Evolutionary conservation across 2,113 vertebrate species (phyloP), one percentile per base, ranked within the genome.

Genomic region (Gopherus flavomarginatus): DNA sequence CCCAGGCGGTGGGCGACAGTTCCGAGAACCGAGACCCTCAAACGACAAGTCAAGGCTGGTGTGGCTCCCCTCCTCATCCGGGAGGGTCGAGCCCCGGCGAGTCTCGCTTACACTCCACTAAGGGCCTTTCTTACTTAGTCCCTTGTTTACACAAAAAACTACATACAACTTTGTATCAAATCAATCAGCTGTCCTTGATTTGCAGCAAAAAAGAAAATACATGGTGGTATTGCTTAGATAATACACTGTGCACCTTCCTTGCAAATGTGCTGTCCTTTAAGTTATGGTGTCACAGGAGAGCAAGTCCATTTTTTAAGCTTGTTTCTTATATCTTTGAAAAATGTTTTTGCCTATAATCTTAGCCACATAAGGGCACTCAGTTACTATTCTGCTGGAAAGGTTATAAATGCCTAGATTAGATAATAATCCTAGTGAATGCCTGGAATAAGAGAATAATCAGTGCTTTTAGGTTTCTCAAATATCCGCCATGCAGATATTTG

Each of bases 161-260:
- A 52, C 26, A 59, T 82, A 47, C 7, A 22, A 82, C 12, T 72
- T 38, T 19, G 65, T 8, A 72, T 38, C 57, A 59, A 29, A 59
- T 59, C 53, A 86, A 52, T 31, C 19, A 82, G 86, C 22, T 82
- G 6, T 11, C 38, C 31, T 65, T 42, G 13, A 56, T 49, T 56
- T 72, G 83, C 83, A 92, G 1, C 29, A 90, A 78, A 86, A 89
- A 83, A 92, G 82, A 72, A 87, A 24, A 21, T 50, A 52, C 38
- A 90, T 79, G 2, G 17, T 62, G 35, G 1, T 59, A 8, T 50
- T 88, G 82, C 47, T 86, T 69, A 92, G 94, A 31, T 4, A 88
- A 52, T 10, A 59, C 84, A 27, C 14, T 82, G 56, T 5, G 77
- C 42, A 69, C 57, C 50, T 78, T 94, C 53, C 57, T 88, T 2